These are phyloP conservation scores for cattle (Bos taurus) DNA, from an alignment of 2,113 vertebrate genomes.

Conservation along the genomic window DNA sequence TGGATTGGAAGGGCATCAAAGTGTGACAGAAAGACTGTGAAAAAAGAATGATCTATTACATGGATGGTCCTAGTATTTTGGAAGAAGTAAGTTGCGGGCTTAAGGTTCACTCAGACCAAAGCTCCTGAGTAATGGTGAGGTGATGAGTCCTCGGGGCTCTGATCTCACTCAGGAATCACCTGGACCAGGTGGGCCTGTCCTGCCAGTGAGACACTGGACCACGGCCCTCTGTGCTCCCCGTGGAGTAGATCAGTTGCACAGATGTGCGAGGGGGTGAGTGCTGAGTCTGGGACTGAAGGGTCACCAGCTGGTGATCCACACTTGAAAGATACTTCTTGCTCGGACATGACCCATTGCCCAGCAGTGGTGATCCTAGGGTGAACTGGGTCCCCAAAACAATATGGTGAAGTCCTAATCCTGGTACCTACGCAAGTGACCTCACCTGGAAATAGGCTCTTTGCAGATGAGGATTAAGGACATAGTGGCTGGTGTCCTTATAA, in stretches of 20 bases:
- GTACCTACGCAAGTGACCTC: neutral
- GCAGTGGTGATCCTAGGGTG: neutral
- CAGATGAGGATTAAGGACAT: neutral
- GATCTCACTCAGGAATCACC: neutral
- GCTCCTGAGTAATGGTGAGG: neutral
- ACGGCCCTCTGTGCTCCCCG: neutral
- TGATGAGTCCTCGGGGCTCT: neutral
- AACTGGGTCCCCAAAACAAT: neutral
- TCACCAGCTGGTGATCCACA: neutral
- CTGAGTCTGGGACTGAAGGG: neutral
- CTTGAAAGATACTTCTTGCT: neutral
- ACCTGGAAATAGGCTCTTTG: neutral
- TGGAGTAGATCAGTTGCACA: neutral
- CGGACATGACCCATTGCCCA: neutral
- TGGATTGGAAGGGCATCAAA: neutral
- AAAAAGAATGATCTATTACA: neutral
- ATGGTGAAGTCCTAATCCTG: neutral
- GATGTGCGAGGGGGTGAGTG: neutral
- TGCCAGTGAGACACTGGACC: neutral
- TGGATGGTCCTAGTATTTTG: neutral
- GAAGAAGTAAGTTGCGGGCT: neutral
- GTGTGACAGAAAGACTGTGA: neutral
- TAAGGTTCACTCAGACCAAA: neutral
- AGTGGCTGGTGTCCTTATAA: neutral
- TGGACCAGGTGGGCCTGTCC: neutral